Evolutionary conservation across 2,888 invertebrate genomes (phyloP), one percentile per base, ranked within the genome.

Genomic region (Carterocephalus palaemon): DNA sequence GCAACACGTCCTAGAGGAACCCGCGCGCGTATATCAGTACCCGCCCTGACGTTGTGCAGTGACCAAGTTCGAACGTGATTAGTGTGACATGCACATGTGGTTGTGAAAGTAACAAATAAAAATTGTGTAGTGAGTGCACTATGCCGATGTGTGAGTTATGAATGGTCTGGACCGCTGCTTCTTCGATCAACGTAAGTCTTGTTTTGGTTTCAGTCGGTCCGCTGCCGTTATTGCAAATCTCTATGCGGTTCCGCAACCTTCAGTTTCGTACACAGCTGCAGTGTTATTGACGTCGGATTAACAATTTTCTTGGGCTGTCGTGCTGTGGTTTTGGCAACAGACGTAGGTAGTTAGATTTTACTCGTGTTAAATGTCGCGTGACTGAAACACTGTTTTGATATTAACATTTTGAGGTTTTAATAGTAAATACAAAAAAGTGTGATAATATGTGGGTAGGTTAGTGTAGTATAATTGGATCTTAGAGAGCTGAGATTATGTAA

Each of bases 161-260:
- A 86, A 85, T 86, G 86, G 86, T 80, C 77, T 86, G 80, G 86
- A 86, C 79, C 83, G 85, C 75, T 85, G 86, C 75, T 86, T 86
- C 81, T 86, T 86, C 80, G 86, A 86, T 82, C 86, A 86, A 84
- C 86, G 86, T 86, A 79, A 86, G 86, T 81, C 66, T 72, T 43
- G 36, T 43, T 66, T 67, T 45, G 53, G 47, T 56, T 53, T 48
- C 40, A 22, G 42, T 28, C 31, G 28, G 7, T 28, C 31, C 20
- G 7, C 45, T 75, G 75, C 70, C 63, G 62, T 60, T 51, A 54
- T 56, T 57, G 51, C 49, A 48, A 49, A 51, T 45, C 41, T 43
- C 40, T 13, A 31, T 51, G 53, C 49, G 51, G 53, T 54, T 54
- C 53, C 39, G 49, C 47, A 51, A 36, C 32, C 39, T 4, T 39